Base-by-base conservation (phyloP, 2,888 invertebrate species). In the Tromatobia lineatoria region DNA sequence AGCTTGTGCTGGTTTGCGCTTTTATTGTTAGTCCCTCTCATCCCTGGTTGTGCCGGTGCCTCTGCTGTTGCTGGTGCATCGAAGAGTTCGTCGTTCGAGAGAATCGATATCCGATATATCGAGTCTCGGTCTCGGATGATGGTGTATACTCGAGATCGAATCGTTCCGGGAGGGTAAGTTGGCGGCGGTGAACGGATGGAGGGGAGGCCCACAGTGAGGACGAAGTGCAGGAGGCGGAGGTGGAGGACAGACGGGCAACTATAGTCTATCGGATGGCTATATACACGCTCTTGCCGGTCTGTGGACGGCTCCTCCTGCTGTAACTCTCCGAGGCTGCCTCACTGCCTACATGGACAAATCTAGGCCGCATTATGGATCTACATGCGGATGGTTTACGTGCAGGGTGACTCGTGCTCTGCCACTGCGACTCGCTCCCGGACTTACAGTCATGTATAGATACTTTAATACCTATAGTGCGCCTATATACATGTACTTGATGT, bases 361-460 rank as follows among this genome's bases (percentile, higher is more conserved):
- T 90, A 89, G 91, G 91, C 89, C 90, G 88, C 89, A 88, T 89
- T 90, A 90, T 90, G 88, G 90, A 90, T 90, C 89, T 87, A 89
- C 88, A 87, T 88, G 90, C 89, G 86, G 88, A 89, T 88, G 88
- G 87, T 86, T 88, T 85, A 81, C 86, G 85, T 83, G 80, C 83
- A 82, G 20, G n/a, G 47, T 38, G 70, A 77, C 59, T 77, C 71
- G 50, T 52, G 80, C 57, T 18, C 80, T 61, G 52, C 54, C 64
- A 45, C 47, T 45, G 42, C 66, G 8, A 20, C 42, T 23, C 13
- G 29, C 66, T 42, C n/a, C 61, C 57, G 11, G 57, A 57, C 23
- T 57, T 25, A 25, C 25, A 57, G 57, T 57, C 57, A 20, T 25
- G 57, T 57, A 57, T 57, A 25, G 57, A 57, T 57, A 25, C 25